Percentiles rank a stretch among this genome's conserved stretches.
These are phyloP conservation scores for Acronicta leporina DNA, from an alignment of 2,888 invertebrate species.

Conservation along the genomic window DNA sequence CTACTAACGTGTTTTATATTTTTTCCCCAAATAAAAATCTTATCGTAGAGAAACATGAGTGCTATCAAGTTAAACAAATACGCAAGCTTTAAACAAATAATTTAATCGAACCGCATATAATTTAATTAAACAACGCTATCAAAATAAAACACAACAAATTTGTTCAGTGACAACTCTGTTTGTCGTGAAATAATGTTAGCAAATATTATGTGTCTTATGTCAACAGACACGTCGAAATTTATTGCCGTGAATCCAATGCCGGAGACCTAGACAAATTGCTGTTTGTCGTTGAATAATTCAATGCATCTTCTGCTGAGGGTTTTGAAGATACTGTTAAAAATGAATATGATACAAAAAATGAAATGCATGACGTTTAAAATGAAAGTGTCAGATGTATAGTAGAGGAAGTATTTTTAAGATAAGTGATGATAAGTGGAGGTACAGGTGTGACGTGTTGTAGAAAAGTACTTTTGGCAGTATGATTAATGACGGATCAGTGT, in stretches of 20 bases:
- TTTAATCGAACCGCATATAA: constrained; percentile 70
- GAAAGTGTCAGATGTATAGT: constrained; percentile 12
- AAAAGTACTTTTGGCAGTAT: constrained; percentile 71
- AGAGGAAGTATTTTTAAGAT: constrained; percentile 27
- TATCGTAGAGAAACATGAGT: constrained; percentile 68
- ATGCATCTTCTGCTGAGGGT: constrained; percentile 15
- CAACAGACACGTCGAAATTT: constrained; percentile 80
- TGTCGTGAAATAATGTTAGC: constrained; percentile 77
- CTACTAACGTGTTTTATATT: constrained; percentile 64
- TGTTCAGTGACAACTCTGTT: constrained; percentile 79
- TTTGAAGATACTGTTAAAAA: constrained; percentile 21
- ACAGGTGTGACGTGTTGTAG: constrained; percentile 57
- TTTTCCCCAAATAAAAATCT: constrained; percentile 68
- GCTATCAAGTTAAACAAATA: constrained; percentile 66
- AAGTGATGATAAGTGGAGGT: constrained; percentile 48
- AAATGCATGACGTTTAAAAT: constrained; percentile 35
- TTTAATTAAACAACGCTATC: constrained; percentile 83
- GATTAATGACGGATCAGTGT: constrained; percentile 73
- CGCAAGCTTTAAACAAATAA: constrained; percentile 73
- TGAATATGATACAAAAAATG: constrained; percentile 21
- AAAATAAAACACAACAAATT: constrained; percentile 79
- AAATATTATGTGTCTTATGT: constrained; percentile 76
- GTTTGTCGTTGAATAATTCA: constrained; percentile 23
- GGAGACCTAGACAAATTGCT: constrained; percentile 44
- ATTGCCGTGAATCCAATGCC: constrained; percentile 71